phyloP scores from a whole-genome alignment of 1,140 invertebrate species.

The Drosophila repleta region DNA sequence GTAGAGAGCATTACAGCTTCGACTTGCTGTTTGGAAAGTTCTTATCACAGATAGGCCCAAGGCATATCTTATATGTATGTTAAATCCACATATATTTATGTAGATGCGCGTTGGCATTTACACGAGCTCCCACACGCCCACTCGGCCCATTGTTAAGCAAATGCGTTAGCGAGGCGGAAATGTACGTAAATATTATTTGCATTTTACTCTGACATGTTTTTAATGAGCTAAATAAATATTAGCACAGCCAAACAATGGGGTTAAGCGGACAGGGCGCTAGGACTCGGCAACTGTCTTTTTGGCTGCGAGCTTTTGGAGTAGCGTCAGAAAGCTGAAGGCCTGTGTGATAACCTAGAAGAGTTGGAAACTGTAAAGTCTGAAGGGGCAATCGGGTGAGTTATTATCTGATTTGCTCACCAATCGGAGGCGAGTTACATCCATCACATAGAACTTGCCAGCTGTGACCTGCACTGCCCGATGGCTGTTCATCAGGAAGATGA shows the following conservation, averaged over 20 bases:
- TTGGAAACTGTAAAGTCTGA: no score
- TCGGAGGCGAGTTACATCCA: slow-evolving; percentile 74
- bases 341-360: slow-evolving; percentile 65
- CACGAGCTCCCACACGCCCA: slow-evolving; percentile 8
- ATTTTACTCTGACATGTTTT: slow-evolving; percentile 67
- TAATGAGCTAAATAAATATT: slow-evolving; percentile 74
- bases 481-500: slow-evolving; percentile 70
- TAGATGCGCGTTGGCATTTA: background rate
- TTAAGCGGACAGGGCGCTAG: slow-evolving; percentile 6
- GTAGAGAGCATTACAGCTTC: slow-evolving; percentile 36
- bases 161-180: slow-evolving; percentile 56
- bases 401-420: slow-evolving; percentile 42
- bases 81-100: background rate
- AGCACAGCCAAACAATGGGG: slow-evolving; percentile 35
- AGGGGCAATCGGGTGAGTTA: background rate
- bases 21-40: slow-evolving; percentile 8
- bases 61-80: slow-evolving; percentile 22
- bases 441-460: slow-evolving; percentile 78
- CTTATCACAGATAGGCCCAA: slow-evolving; percentile 63
- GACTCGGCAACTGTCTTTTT: slow-evolving; percentile 85
- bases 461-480: slow-evolving; percentile 65
- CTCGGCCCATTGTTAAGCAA: slow-evolving; percentile 48
- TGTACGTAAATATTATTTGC: slow-evolving; percentile 67
- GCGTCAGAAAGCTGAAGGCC: slow-evolving; percentile 78
- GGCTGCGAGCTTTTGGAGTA: slow-evolving; percentile 87